These are phyloP conservation scores for Scelioninae gen. 1 DNA, from an alignment of 2,888 invertebrate species.

Conservation along the genomic window DNA sequence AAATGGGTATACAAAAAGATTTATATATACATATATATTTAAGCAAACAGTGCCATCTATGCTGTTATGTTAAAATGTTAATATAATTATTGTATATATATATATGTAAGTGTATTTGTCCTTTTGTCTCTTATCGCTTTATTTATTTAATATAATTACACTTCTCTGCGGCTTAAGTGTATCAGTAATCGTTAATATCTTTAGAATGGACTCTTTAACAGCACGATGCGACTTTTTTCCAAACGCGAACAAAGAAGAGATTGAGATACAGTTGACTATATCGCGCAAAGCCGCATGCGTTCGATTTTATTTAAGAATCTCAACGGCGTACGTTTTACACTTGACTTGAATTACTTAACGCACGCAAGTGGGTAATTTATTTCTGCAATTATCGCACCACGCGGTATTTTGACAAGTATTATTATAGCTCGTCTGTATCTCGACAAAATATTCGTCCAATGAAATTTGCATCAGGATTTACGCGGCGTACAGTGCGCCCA, in stretches of 20 bases:
- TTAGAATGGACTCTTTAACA: constrained; percentile 28
- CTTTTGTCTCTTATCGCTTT: too few relatives aligned
- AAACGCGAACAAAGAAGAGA: constrained; percentile 46
- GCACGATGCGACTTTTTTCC: constrained; percentile 31
- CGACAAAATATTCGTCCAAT: constrained; percentile 59
- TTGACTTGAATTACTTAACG: too few relatives aligned
- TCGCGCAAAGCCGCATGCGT: too few relatives aligned
- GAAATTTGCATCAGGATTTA: constrained; percentile 42
- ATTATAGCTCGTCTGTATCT: constrained; percentile 59
- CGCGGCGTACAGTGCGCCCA: background rate
- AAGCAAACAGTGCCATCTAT: constrained; percentile 19
- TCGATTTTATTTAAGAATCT: too few relatives aligned
- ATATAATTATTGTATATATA: constrained; percentile 2
- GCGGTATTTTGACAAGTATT: constrained; percentile 60
- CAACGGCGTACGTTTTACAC: too few relatives aligned
- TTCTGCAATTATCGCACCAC: constrained; percentile 3
- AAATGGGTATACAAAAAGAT: background rate
- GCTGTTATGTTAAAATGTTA: constrained; percentile 3
- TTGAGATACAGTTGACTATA: constrained; percentile 46
- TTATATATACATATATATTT: background rate
- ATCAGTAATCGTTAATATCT: constrained; percentile 15
- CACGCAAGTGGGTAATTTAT: too few relatives aligned
- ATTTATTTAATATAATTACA: too few relatives aligned
- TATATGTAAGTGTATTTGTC: background rate
- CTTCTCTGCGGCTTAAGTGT: too few relatives aligned